These are phyloP conservation scores for Lynx canadensis DNA, from an alignment of 2,113 vertebrate genomes.

Conservation along the genomic window DNA sequence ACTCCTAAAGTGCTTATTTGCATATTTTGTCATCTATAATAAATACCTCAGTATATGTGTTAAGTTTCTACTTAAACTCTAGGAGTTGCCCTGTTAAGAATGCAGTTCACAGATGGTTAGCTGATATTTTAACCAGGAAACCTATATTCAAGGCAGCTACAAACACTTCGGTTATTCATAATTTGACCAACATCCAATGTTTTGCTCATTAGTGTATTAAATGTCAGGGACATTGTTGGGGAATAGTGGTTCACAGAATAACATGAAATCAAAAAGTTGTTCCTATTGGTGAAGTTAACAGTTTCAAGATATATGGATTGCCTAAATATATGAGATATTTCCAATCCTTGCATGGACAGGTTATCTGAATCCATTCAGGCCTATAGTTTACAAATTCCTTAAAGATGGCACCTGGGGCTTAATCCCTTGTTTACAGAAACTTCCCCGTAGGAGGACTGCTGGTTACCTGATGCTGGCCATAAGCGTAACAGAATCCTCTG, in stretches of 20 bases:
- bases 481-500: not conserved
- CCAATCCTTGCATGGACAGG: not conserved
- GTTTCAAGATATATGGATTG: not conserved
- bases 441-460: not conserved
- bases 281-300: slow-evolving; percentile 22
- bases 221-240: not conserved
- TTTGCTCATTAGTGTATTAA: slow-evolving; percentile 7
- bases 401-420: not conserved
- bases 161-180: not conserved
- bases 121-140: not conserved
- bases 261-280: not conserved
- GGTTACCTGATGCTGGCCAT: not conserved
- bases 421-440: not conserved
- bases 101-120: not conserved
- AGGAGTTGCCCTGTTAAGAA: not conserved
- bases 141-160: not conserved
- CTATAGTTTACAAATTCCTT: not conserved
- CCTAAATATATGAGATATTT: not conserved
- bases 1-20: not conserved
- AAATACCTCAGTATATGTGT: not conserved
- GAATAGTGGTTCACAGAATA: not conserved
- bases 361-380: not conserved
- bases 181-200: not conserved
- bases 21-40: not conserved
- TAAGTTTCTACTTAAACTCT: not conserved